Conservation (phyloP, 1,140 invertebrate genomes). For the Megalonaias nervosa region DNA sequence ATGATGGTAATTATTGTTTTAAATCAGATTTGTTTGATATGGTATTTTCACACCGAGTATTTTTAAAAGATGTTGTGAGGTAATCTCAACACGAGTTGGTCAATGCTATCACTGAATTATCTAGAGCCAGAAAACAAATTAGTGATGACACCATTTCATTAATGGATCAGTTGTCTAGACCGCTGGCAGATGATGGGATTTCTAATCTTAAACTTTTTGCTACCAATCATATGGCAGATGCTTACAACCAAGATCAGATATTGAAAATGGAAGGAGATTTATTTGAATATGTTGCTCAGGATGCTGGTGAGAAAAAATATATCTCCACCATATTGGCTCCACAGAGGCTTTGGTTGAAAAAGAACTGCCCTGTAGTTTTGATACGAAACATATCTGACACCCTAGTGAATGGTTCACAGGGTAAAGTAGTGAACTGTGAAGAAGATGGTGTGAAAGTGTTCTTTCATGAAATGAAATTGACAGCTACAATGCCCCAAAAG, state of each 20-base stretch:
- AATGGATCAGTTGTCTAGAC: slow-evolving; percentile 8
- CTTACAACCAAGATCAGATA: slow-evolving; percentile 4
- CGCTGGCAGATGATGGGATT: too few species aligned
- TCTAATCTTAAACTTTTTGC: slow-evolving; percentile 11
- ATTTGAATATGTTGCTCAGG: slow-evolving; percentile 11
- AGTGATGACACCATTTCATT: slow-evolving; percentile 6
- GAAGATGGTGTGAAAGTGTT: slow-evolving; percentile 7
- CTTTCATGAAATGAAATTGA: not conserved
- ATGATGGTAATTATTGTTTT: slow-evolving; percentile 18
- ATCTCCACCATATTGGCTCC: not conserved
- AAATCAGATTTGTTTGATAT: not conserved
- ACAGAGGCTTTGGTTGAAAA: slow-evolving; percentile 9
- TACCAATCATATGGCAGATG: slow-evolving; percentile 13
- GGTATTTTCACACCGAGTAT: not conserved
- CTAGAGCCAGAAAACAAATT: not conserved
- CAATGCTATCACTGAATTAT: slow-evolving; percentile 3
- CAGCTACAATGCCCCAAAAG: not conserved
- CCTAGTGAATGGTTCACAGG: slow-evolving; percentile 21
- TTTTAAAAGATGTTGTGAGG: not conserved
- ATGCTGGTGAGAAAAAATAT: slow-evolving; percentile 10
- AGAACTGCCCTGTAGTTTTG: slow-evolving; percentile 5
- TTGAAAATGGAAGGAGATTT: slow-evolving; percentile 4
- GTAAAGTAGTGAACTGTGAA: not conserved
- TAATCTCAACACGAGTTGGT: not conserved
- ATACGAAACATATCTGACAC: slow-evolving; percentile 10